A percentile compares a stretch with the other conserved stretches of the same genome.
Evolutionary conservation across 2,113 vertebrate species (phyloP).

Genomic region (Limnothrissa miodon): DNA sequence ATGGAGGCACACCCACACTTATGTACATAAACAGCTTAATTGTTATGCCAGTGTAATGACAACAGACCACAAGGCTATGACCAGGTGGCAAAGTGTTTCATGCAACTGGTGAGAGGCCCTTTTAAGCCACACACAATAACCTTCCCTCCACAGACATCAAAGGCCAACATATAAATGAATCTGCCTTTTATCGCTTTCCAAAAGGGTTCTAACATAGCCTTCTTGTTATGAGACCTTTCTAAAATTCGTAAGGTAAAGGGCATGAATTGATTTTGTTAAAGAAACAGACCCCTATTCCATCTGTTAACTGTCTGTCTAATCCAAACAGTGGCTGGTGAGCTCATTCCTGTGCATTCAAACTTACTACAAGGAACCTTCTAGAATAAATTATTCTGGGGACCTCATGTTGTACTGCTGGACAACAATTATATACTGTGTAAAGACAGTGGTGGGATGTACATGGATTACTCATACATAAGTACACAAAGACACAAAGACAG

Average conservation of each 20-base stretch:
- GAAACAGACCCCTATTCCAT: constrained; percentile 56
- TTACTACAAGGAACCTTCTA: background rate
- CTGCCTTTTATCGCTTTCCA: constrained; percentile 20
- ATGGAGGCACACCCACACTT: background rate
- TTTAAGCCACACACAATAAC: background rate
- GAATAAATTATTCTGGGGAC: background rate
- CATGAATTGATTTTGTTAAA: constrained; percentile 24
- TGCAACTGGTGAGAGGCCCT: background rate
- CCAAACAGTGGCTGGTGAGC: background rate
- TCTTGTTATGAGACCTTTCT: constrained; percentile 15
- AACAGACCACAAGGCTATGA: background rate
- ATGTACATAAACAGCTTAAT: background rate
- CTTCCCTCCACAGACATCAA: constrained; percentile 11
- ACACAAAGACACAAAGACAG: constrained; percentile 18
- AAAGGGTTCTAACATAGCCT: background rate
- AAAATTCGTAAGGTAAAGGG: constrained; percentile 30
- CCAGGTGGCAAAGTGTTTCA: background rate
- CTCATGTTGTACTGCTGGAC: background rate
- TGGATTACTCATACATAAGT: background rate
- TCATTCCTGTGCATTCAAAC: background rate
- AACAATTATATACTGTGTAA: background rate
- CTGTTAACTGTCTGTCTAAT: background rate
- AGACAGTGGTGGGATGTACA: background rate
- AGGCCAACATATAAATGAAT: background rate
- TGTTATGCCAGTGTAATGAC: background rate